These are phyloP conservation scores for Australoheros scitulus DNA, from an alignment of 2,113 vertebrate genomes.

Conservation along the genomic window DNA sequence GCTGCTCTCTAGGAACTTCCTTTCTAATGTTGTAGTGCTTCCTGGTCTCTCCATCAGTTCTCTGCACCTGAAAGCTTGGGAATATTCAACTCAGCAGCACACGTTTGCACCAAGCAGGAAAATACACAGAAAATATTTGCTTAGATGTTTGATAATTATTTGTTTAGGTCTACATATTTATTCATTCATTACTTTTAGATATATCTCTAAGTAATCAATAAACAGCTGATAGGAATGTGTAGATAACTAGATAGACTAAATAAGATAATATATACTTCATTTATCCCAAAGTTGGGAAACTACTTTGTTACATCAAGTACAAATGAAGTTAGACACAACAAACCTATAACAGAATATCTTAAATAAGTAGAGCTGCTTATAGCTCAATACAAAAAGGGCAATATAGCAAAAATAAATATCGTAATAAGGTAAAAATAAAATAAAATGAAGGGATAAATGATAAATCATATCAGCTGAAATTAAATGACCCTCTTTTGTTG, in stretches of 20 bases:
- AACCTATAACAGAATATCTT: no score
- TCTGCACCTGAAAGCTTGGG: background rate
- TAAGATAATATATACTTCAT: background rate
- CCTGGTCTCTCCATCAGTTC: conserved; percentile 3
- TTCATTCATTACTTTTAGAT: background rate
- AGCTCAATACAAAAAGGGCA: background rate
- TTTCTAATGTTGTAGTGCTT: background rate
- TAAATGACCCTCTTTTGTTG: background rate
- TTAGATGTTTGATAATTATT: background rate
- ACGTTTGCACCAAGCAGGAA: background rate
- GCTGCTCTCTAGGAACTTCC: conserved; percentile 33
- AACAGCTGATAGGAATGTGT: no score
- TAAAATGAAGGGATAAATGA: background rate
- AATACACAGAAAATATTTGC: background rate
- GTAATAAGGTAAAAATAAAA: background rate
- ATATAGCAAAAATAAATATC: background rate
- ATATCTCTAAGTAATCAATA: background rate
- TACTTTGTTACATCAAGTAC: background rate
- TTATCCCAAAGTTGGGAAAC: background rate
- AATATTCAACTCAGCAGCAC: background rate
- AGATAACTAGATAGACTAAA: no score
- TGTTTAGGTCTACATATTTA: background rate
- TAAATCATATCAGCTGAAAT: background rate
- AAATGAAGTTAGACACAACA: no score
- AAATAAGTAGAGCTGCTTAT: no score